Conservation (phyloP, 1,140 invertebrate species). For the Maniola jurtina region DNA sequence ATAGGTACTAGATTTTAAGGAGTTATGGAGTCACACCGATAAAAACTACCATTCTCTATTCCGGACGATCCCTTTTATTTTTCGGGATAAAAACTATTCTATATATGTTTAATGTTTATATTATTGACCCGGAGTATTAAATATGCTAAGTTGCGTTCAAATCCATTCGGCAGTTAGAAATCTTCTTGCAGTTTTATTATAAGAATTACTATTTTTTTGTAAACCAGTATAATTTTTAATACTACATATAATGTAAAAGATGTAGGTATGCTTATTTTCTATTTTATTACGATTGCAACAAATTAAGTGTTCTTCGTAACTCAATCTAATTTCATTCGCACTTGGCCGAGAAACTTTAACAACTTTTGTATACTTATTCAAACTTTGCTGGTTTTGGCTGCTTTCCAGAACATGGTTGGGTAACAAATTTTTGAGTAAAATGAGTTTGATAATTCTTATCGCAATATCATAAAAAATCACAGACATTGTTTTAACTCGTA, state of each 20-base stretch:
- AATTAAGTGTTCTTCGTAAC: conserved; percentile 4
- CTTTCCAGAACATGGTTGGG: conserved; percentile 22
- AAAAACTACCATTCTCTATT: too few species aligned
- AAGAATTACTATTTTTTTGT: too few species aligned
- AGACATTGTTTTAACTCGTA: neutral
- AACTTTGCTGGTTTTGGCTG: conserved; percentile 22
- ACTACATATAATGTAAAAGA: neutral
- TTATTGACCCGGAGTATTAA: too few species aligned
- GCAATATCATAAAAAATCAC: neutral
- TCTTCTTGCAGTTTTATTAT: too few species aligned
- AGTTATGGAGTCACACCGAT: too few species aligned
- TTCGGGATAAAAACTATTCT: too few species aligned
- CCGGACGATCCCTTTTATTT: too few species aligned
- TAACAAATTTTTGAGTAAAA: conserved; percentile 21
- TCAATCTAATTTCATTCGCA: conserved; percentile 15
- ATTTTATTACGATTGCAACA: conserved; percentile 9
- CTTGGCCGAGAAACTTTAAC: conserved; percentile 15
- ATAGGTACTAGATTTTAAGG: too few species aligned
- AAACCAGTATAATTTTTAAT: neutral
- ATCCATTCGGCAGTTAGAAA: too few species aligned
- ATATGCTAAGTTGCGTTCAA: too few species aligned
- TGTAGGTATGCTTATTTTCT: neutral
- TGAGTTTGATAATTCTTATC: conserved; percentile 5
- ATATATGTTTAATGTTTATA: too few species aligned
- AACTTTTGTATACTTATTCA: conserved; percentile 19